A percentile compares a stretch with the other conserved stretches of the same genome.
Evolutionary conservation across 2,797 vertebrate species (phyloP).

Genomic region (Intellagama lesueurii): DNA sequence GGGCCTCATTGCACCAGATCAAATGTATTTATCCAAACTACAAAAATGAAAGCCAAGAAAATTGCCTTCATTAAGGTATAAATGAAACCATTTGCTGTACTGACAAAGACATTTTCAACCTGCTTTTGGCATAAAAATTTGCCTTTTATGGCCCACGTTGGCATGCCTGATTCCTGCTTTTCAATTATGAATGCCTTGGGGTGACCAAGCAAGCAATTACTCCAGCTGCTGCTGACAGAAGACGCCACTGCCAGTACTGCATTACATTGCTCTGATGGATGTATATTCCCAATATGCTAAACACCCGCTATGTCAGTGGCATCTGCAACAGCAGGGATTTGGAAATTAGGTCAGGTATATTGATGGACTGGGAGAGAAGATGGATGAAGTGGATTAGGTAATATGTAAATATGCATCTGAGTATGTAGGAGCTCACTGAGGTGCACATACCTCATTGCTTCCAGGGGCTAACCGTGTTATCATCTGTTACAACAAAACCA

Average conservation of each 20-base stretch:
- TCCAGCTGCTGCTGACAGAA: conserved; percentile 70
- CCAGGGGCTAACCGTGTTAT: neutral
- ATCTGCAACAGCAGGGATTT: conserved; percentile 61
- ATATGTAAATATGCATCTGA: neutral
- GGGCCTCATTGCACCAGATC: conserved; percentile 61
- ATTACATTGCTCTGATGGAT: conserved; percentile 72
- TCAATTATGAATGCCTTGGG: conserved; percentile 71
- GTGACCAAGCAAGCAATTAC: conserved; percentile 69
- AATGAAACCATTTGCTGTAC: conserved; percentile 65
- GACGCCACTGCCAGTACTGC: conserved; percentile 56
- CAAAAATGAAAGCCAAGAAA: conserved; percentile 65
- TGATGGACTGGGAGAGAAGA: conserved; percentile 48
- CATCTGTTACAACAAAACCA: neutral
- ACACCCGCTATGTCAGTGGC: conserved; percentile 62
- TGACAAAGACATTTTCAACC: conserved; percentile 67
- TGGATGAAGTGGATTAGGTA: conserved; percentile 39
- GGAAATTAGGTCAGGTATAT: conserved; percentile 67
- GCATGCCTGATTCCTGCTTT: conserved; percentile 54
- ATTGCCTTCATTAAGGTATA: conserved; percentile 69
- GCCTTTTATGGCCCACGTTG: conserved; percentile 67
- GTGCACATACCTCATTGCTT: neutral
- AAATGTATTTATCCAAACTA: conserved; percentile 64
- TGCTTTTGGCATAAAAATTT: conserved; percentile 69
- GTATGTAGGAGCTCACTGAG: neutral
- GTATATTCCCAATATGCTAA: conserved; percentile 57